Base-by-base conservation (phyloP, 2,113 vertebrate genomes). In the Eubucco bourcierii region DNA sequence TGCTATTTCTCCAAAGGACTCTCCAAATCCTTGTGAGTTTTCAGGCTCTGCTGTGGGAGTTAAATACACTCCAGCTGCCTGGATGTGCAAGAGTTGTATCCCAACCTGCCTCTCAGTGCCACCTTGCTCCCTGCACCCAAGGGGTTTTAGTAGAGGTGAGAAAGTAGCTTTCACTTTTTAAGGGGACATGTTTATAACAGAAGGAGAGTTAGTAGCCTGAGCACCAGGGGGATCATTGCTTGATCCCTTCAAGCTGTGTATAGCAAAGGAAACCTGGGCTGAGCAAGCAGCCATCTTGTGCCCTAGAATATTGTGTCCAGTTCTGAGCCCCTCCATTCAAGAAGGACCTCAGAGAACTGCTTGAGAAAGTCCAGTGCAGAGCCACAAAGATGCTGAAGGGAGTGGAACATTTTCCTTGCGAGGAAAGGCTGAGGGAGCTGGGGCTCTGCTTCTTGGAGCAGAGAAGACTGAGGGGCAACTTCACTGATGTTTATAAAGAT, bases 141-240 rank as follows among this genome's bases (percentile, higher is more conserved):
- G 29, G 12, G 25, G 3, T 28, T 5, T 79, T 56, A 64, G 56
- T 1, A 2, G 41, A 44, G 16, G 23, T 61, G 66, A n/a, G 24
- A 58, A 67, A 70, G 50, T 16, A 64, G n/a, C 46, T 33, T 33
- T 24, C 4, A 5, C 28, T 31, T 73, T 53, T n/a, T 5, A 2
- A 4, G 33, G 5, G 8, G 33, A 80, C 11, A 8, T 16, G 5
- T 58, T 56, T 66, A 28, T 41, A 47, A 21, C 16, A 56, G 73
- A 6, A 76, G n/a, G 29, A 23, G 24, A 56, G 10, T 70, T 65
- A 27, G 15, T 31, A 25, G 5, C 31, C 18, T 41, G 33, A 37
- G 58, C 6, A 6, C 23, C 34, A 5, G 0, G 0, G 31, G 4
- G 2, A 14, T 70, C 19, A 19, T 50, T 61, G 31, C 65, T 44